phyloP scores from a whole-genome alignment of 92 coral and sea anemone species.

The Porites divaricata region DNA sequence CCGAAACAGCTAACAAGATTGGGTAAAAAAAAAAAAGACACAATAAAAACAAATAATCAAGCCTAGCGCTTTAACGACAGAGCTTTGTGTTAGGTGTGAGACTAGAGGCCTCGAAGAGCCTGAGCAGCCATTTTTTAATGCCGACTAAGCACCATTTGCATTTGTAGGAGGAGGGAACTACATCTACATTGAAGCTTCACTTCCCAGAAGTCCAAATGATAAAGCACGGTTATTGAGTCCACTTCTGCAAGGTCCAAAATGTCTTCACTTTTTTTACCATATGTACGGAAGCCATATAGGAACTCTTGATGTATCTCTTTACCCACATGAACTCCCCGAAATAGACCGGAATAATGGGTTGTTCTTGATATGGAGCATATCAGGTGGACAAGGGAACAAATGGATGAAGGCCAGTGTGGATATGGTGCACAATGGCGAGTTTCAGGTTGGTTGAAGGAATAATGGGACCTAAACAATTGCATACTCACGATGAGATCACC shows the following conservation, averaged over 20 bases:
- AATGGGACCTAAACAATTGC: background rate
- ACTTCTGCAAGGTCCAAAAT: slow-evolving; percentile 16
- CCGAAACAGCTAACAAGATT: too few relatives aligned
- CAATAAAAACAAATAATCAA: too few relatives aligned
- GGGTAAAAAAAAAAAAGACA: too few relatives aligned
- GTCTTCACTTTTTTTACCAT: slow-evolving; percentile 35
- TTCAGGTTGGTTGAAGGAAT: background rate
- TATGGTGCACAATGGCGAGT: slow-evolving; percentile 6
- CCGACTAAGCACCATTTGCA: too few relatives aligned
- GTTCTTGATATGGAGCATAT: background rate
- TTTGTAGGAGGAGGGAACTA: slow-evolving; percentile 24
- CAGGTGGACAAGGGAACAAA: slow-evolving; percentile 23
- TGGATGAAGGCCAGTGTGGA: slow-evolving; percentile 28
- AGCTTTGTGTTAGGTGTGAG: too few relatives aligned
- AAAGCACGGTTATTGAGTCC: slow-evolving; percentile 23
- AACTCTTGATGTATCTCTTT: slow-evolving; percentile 6
- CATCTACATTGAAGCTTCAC: slow-evolving; percentile 36
- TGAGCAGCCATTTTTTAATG: too few relatives aligned
- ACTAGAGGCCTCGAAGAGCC: too few relatives aligned
- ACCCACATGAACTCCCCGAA: too few relatives aligned
- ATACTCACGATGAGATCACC: too few relatives aligned
- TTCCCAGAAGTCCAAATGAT: background rate
- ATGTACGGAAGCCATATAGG: slow-evolving; percentile 37
- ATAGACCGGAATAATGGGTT: background rate
- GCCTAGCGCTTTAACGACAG: too few relatives aligned